Evolutionary conservation across 1,140 invertebrate species (phyloP), one percentile per base, ranked within the genome.

Genomic region (Leptinotarsa defecta): DNA sequence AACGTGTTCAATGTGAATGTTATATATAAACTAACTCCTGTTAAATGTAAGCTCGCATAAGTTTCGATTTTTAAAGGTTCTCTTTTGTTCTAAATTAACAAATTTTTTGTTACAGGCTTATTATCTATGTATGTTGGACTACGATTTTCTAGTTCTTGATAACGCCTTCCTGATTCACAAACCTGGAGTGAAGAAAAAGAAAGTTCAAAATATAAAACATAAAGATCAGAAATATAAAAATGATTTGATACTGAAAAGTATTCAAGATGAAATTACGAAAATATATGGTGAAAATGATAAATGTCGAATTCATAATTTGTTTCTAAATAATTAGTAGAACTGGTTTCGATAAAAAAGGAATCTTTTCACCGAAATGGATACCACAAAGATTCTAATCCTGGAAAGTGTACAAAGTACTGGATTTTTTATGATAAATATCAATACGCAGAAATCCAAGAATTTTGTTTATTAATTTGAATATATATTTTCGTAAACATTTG

Each of bases 161-260:
- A 96, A 96, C 84, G 94, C 93, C 8, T 96, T 95, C 84, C 87
- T 96, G 13, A 93, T 94, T 1, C 95, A 96, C 85, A 92, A 93
- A 76, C 94, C 94, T 0, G 94, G 94, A 19, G 94, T 95, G 65
- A 95, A 95, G 68, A 76, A 73, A 48, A 78, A 81, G 65, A 81
- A 79, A 67, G 73, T 77, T 13, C 77, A 80, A 72, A 67, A 76
- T 13, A 11, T 64, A 5, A 79, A 77, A 65, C 75, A 76, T 62
- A 67, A 72, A 15, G 48, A 64, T 27, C 22, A 73, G 24, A 63
- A 75, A 20, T 17, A 3, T 34, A 67, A 76, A 68, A 74, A 73
- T 6, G 74, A 71, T 52, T 52, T 73, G 48, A 64, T 76, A 13
- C 63, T 76, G 13, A 71, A 27, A 20, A 20, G 62, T 6, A 73